phyloP scores from a whole-genome alignment of 2,797 vertebrate genomes.

The Poecilia picta region DNA sequence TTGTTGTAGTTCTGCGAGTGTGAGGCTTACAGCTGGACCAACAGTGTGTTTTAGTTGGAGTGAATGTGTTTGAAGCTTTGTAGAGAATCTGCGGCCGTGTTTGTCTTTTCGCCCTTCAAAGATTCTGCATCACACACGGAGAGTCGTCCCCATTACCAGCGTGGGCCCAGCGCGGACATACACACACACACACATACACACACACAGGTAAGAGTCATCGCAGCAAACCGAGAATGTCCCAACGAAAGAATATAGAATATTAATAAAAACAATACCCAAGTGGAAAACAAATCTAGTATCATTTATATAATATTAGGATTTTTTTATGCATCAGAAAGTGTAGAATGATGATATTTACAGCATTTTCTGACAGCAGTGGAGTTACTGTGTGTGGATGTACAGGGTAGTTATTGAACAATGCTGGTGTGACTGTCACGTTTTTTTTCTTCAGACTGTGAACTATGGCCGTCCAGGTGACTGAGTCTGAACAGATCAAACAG shows the following conservation, averaged over 20 bases:
- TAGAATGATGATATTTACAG: background rate
- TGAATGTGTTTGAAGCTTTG: background rate
- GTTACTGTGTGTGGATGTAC: background rate
- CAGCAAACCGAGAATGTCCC: background rate
- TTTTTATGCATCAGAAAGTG: background rate
- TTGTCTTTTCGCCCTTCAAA: background rate
- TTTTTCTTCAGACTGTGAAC: conserved; percentile 29
- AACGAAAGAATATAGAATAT: background rate
- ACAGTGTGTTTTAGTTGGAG: background rate
- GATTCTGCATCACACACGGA: background rate
- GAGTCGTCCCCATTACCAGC: background rate
- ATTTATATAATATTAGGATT: background rate
- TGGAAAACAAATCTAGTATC: background rate
- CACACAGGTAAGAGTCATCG: background rate
- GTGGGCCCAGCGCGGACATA: background rate
- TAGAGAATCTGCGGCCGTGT: background rate
- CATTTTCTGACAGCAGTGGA: background rate
- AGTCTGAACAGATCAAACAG: conserved; percentile 98
- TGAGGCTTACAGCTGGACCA: background rate
- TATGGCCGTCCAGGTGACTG: conserved; percentile 91
- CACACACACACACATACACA: background rate
- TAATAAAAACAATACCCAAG: background rate
- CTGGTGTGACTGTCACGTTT: background rate
- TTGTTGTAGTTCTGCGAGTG: background rate
- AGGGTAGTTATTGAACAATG: background rate